phyloP scores from a whole-genome alignment of 2,113 vertebrate genomes.

The Myocastor coypus region DNA sequence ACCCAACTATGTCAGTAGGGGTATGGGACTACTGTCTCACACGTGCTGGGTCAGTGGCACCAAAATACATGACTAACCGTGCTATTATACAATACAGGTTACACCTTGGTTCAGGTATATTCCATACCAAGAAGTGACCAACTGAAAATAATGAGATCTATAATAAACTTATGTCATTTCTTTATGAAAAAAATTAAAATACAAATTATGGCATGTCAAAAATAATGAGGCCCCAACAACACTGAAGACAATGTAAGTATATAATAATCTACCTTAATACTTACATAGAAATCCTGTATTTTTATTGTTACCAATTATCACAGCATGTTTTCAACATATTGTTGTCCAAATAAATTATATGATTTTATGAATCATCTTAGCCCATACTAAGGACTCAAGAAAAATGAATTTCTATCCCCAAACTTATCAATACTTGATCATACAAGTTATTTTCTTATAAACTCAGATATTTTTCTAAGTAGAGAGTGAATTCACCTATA shows the following conservation, averaged over 20 bases:
- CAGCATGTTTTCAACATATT: neutral
- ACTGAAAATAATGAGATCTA: neutral
- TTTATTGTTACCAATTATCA: neutral
- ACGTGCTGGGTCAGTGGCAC: neutral
- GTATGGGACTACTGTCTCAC: neutral
- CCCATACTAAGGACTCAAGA: constrained; percentile 33
- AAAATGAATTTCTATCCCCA: constrained; percentile 39
- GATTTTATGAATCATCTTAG: neutral
- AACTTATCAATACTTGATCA: neutral
- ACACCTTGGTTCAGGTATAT: neutral
- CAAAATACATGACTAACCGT: neutral
- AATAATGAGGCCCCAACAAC: neutral
- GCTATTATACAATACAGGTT: neutral
- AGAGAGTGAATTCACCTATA: neutral
- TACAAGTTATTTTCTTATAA: constrained; percentile 29
- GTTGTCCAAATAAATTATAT: neutral
- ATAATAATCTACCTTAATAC: neutral
- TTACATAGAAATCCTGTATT: neutral
- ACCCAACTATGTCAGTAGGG: neutral
- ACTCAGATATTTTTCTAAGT: constrained; percentile 17
- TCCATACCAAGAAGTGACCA: neutral
- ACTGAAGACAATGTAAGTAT: neutral
- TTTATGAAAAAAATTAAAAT: neutral
- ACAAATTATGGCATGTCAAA: constrained; percentile 30
- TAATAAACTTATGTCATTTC: neutral